Conservation (phyloP, 2,888 invertebrate species). For the Habrosyne pyritoides region DNA sequence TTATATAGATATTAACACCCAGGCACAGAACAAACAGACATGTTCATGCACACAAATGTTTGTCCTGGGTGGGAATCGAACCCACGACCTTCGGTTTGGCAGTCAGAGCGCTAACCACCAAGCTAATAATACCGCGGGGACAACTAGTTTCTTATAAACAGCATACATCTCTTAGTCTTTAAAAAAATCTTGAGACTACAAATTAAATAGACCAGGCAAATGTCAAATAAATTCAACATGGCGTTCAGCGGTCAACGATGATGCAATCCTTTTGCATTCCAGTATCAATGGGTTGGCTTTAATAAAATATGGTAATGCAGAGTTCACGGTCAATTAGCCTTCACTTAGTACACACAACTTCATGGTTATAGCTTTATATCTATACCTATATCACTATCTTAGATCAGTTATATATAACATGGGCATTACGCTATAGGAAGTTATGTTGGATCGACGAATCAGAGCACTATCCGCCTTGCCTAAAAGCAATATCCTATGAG, state of each 20-base stretch:
- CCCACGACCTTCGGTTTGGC: too few species aligned
- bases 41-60: too few species aligned
- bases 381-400: neutral
- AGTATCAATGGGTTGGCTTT: neutral
- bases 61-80: too few species aligned
- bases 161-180: too few species aligned
- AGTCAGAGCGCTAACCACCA: too few species aligned
- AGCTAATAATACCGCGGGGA: too few species aligned
- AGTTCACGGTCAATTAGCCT: neutral
- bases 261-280: neutral
- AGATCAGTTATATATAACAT: too few species aligned
- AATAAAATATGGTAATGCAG: neutral
- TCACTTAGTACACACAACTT: neutral
- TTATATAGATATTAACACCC: too few species aligned
- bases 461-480: neutral
- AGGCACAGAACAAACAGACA: too few species aligned
- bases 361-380: neutral
- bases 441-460: neutral
- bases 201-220: neutral
- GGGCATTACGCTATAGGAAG: too few species aligned
- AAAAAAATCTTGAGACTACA: neutral
- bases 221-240: neutral
- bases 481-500: neutral
- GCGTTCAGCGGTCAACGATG: neutral
- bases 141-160: too few species aligned